These are phyloP conservation scores for Eptesicus fuscus DNA, from an alignment of 2,113 vertebrate species.

Conservation along the genomic window DNA sequence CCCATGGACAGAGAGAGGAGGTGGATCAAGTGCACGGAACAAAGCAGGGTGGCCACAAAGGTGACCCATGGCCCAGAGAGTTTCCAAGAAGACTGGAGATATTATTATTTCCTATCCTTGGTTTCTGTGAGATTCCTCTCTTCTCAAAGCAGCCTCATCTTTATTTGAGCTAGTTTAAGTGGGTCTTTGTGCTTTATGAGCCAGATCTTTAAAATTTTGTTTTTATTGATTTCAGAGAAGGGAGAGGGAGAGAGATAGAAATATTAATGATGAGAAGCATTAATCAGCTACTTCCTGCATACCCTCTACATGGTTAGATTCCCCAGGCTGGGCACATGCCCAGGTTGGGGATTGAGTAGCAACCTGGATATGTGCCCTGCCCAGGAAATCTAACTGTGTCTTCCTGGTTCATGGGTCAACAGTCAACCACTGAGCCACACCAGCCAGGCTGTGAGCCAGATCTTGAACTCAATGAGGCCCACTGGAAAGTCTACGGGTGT, in stretches of 20 bases:
- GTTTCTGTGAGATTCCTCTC: background rate
- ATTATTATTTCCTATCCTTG: background rate
- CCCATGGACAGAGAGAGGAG: background rate
- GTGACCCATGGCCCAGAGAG: background rate
- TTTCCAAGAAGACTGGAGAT: background rate
- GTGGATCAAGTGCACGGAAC: background rate
- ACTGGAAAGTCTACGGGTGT: background rate
- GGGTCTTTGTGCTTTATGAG: background rate
- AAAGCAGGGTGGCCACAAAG: too few species aligned
- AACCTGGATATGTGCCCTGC: too few species aligned
- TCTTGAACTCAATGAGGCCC: background rate
- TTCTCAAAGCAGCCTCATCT: background rate
- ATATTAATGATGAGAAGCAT: too few species aligned
- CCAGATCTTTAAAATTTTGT: background rate
- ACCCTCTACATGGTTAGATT: too few species aligned
- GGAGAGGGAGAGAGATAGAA: too few species aligned
- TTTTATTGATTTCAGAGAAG: too few species aligned
- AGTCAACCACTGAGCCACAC: too few species aligned
- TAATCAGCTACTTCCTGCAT: too few species aligned
- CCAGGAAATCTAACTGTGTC: too few species aligned
- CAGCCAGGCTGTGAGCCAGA: background rate
- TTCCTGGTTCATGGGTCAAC: too few species aligned
- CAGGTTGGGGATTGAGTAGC: too few species aligned
- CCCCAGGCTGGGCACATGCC: too few species aligned
- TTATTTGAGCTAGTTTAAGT: background rate